phyloP scores from a whole-genome alignment of 2,888 invertebrate species.

The Tipula unca region DNA sequence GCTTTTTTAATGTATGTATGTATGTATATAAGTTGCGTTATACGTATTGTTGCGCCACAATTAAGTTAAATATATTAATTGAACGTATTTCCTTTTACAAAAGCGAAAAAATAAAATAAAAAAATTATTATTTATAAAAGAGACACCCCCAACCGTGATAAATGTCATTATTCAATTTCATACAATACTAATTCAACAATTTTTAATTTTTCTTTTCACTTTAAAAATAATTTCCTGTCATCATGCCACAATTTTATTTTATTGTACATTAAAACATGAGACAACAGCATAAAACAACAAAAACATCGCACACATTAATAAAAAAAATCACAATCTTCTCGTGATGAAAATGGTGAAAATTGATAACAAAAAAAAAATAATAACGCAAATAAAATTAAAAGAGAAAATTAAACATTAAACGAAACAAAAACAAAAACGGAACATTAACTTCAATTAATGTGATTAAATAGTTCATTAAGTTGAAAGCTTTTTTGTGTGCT shows the following conservation, averaged over 20 bases:
- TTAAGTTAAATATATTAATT: background rate
- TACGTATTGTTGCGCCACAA: background rate
- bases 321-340: background rate
- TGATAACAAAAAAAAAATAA: background rate
- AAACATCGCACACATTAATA: background rate
- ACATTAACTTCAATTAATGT: slow-evolving; percentile 18
- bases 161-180: background rate
- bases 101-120: background rate
- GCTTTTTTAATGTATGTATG: background rate
- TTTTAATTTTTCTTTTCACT: background rate
- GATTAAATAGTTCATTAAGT: slow-evolving; percentile 19
- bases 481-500: slow-evolving; percentile 3
- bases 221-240: background rate
- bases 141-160: background rate
- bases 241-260: background rate
- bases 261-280: background rate
- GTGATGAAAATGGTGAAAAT: background rate
- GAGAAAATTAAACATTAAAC: background rate
- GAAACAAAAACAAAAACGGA: background rate
- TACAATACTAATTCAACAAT: background rate
- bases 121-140: too few species aligned
- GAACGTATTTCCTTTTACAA: background rate
- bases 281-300: background rate
- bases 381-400: background rate
- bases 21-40: background rate